These are phyloP conservation scores for Fringilla coelebs DNA, from an alignment of 2,797 vertebrate genomes.

Conservation along the genomic window DNA sequence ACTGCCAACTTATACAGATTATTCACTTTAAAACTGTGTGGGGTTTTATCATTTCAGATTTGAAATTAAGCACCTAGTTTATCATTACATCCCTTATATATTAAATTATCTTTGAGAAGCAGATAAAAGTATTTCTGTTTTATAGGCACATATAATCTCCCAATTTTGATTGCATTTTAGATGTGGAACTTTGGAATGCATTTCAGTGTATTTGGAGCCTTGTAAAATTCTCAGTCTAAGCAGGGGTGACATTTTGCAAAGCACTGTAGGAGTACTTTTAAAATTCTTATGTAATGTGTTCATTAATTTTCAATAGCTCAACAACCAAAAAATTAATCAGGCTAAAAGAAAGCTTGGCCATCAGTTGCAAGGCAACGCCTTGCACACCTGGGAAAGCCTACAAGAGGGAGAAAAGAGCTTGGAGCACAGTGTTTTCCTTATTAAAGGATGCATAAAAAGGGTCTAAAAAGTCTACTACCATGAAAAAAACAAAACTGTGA, in stretches of 20 bases:
- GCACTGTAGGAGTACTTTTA: not conserved
- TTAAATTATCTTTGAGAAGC: constrained; percentile 7
- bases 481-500: not conserved
- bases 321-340: not conserved
- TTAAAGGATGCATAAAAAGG: not conserved
- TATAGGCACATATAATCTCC: not conserved
- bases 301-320: not conserved
- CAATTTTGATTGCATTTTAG: not conserved
- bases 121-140: not conserved
- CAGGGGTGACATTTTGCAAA: not conserved
- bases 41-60: not conserved
- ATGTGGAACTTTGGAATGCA: not conserved
- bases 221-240: not conserved
- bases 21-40: not conserved
- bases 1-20: constrained; percentile 3
- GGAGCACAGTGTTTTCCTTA: not conserved
- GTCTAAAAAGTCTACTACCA: not conserved
- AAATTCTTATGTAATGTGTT: not conserved
- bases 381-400: not conserved
- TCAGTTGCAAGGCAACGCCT: not conserved
- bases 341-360: not conserved
- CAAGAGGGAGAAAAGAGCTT: not conserved
- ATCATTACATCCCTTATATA: not conserved
- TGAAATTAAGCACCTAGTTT: constrained; percentile 20
- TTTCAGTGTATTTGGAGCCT: not conserved